A percentile compares a stretch with the other conserved stretches of the same genome.
Evolutionary conservation across 2,797 vertebrate species (phyloP).

Genomic region (Pipistrellus kuhlii): DNA sequence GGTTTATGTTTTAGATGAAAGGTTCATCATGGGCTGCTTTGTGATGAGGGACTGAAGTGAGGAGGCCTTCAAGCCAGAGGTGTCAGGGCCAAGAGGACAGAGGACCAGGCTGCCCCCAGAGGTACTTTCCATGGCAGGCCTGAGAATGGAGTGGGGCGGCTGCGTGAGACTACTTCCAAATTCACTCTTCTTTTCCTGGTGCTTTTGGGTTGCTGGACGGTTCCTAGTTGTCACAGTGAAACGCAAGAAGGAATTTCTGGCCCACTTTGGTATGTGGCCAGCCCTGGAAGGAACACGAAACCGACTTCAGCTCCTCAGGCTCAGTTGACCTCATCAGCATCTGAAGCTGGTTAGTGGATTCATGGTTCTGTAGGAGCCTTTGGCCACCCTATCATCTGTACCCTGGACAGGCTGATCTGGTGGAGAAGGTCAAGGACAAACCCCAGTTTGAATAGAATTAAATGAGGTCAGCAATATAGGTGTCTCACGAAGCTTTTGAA

Average conservation of each 20-base stretch:
- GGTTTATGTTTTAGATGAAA: background rate
- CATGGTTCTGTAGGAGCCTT: background rate
- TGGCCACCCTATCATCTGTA: slow-evolving; percentile 1
- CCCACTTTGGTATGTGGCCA: background rate
- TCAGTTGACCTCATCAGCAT: background rate
- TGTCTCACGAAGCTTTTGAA: slow-evolving; percentile 58
- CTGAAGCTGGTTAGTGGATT: slow-evolving; percentile 57
- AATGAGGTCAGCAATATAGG: slow-evolving; percentile 49
- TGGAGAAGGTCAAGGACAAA: slow-evolving; percentile 49
- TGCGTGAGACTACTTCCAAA: background rate
- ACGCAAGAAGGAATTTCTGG: slow-evolving; percentile 33
- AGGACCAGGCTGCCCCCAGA: background rate
- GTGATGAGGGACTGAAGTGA: background rate
- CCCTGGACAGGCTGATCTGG: background rate
- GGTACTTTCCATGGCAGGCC: background rate
- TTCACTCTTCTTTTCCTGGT: background rate
- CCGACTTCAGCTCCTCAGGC: slow-evolving; percentile 1
- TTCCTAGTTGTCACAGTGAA: background rate
- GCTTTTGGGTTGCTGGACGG: background rate
- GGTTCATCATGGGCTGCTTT: background rate
- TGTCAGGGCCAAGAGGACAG: too few species aligned
- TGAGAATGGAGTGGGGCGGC: background rate
- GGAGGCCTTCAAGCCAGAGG: background rate
- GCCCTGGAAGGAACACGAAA: slow-evolving; percentile 26
- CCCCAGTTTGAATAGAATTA: slow-evolving; percentile 48